Conservation (phyloP, 2,888 invertebrate genomes). For the Lamproptera curius region DNA sequence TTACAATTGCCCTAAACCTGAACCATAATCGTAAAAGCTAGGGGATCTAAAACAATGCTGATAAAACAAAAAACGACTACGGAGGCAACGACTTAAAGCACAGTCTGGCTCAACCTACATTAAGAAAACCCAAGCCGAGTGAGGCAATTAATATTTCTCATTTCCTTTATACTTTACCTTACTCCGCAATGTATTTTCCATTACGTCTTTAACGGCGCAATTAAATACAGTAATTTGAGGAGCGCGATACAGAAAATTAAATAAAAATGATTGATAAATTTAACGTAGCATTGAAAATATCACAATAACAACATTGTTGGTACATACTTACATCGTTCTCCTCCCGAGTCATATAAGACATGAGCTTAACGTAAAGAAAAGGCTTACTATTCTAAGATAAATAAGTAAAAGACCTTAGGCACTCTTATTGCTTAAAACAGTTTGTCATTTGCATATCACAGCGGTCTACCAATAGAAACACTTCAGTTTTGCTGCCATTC, state of each 20-base stretch:
- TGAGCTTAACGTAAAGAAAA: not conserved
- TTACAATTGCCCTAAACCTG: slow-evolving; percentile 8
- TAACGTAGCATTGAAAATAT: no score
- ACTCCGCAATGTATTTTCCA: slow-evolving; percentile 7
- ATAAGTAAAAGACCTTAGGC: no score
- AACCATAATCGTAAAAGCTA: slow-evolving; percentile 3
- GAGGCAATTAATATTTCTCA: slow-evolving; percentile 14
- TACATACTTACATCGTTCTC: no score
- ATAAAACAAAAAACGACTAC: slow-evolving; percentile 10
- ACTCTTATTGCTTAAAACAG: no score
- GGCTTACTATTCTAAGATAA: not conserved
- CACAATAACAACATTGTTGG: no score
- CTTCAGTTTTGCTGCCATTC: no score
- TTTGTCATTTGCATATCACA: no score
- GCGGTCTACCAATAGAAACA: no score
- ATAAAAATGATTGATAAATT: no score
- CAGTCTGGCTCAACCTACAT: slow-evolving; percentile 4
- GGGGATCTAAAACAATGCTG: not conserved
- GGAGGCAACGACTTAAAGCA: slow-evolving; percentile 1
- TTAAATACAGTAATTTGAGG: slow-evolving; percentile 1
- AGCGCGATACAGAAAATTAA: not conserved
- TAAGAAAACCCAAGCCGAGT: slow-evolving; percentile 3
- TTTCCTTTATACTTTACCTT: slow-evolving; percentile 13
- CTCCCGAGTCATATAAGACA: no score
- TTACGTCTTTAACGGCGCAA: slow-evolving; percentile 1